These are phyloP conservation scores for Coranthus polyacanthus DNA, from an alignment of 2,797 vertebrate genomes.

Conservation along the genomic window DNA sequence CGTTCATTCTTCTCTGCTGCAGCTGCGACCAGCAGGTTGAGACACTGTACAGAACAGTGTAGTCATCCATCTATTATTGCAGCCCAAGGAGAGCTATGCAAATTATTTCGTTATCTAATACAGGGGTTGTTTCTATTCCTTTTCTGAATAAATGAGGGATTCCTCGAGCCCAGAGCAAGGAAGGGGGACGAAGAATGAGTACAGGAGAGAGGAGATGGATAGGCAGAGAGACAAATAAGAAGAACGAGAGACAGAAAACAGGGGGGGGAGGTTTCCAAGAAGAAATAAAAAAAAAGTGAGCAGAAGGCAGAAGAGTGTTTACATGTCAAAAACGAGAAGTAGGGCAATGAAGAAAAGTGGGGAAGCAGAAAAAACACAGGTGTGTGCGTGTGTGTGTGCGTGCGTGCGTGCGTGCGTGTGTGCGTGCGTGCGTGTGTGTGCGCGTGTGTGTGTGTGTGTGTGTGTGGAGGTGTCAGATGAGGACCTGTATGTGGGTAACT, in stretches of 20 bases:
- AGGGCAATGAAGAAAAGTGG: constrained; percentile 33
- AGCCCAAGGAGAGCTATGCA: constrained; percentile 51
- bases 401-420: too few relatives aligned
- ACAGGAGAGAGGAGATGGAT: background rate
- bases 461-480: constrained; percentile 51
- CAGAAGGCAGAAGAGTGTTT: constrained; percentile 2
- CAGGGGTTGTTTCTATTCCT: constrained; percentile 29
- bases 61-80: constrained; percentile 48
- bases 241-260: too few relatives aligned
- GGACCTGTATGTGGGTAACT: constrained; percentile 56
- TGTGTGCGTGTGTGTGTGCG: too few relatives aligned
- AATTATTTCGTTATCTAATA: constrained; percentile 47
- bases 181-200: background rate
- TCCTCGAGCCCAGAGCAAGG: constrained; percentile 28
- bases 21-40: too few relatives aligned
- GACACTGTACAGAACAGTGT: too few relatives aligned
- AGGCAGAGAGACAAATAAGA: background rate
- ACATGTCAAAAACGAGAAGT: constrained; percentile 23
- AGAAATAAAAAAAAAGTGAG: background rate
- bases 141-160: constrained; percentile 55
- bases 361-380: too few relatives aligned
- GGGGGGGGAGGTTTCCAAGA: too few relatives aligned
- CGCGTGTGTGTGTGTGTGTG: too few relatives aligned
- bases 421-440: too few relatives aligned
- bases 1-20: too few relatives aligned